A percentile compares a stretch with the other conserved stretches of the same genome.
Evolutionary conservation across 2,113 vertebrate genomes (phyloP).

Genomic region (Periophthalmus modestus): DNA sequence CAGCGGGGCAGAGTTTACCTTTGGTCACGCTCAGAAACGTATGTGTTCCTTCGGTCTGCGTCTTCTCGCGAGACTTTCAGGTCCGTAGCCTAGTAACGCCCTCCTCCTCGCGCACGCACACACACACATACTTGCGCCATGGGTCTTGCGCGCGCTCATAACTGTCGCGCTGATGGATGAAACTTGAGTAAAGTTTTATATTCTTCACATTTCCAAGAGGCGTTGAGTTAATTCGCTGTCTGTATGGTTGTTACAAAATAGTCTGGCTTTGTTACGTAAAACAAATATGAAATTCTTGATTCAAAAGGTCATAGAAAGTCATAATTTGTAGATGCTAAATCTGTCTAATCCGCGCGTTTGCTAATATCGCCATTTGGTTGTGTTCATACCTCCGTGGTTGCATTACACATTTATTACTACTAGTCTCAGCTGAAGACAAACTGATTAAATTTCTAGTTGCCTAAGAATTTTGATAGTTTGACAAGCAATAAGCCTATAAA

Average conservation of each 20-base stretch:
- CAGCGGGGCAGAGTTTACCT: neutral
- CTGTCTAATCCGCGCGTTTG: too few species aligned
- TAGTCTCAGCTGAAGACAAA: too few species aligned
- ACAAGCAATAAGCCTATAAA: too few species aligned
- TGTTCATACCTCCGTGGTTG: neutral
- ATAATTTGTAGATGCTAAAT: too few species aligned
- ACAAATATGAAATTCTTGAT: neutral
- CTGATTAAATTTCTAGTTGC: too few species aligned
- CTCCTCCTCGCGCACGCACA: neutral
- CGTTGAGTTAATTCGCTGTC: neutral
- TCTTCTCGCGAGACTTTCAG: conserved; percentile 42
- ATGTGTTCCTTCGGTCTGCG: fast-evolving
- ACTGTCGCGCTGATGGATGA: neutral
- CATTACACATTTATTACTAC: too few species aligned
- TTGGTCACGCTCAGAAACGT: neutral
- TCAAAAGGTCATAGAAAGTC: too few species aligned
- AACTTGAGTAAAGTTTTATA: neutral
- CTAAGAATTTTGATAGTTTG: too few species aligned
- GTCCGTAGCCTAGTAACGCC: neutral
- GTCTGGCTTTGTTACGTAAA: neutral
- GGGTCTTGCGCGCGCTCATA: too few species aligned
- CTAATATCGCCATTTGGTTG: neutral
- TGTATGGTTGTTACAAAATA: neutral
- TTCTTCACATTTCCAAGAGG: neutral
- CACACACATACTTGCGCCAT: too few species aligned